Evolutionary conservation across 2,888 invertebrate species (phyloP).

Genomic region (Phalera bucephala): DNA sequence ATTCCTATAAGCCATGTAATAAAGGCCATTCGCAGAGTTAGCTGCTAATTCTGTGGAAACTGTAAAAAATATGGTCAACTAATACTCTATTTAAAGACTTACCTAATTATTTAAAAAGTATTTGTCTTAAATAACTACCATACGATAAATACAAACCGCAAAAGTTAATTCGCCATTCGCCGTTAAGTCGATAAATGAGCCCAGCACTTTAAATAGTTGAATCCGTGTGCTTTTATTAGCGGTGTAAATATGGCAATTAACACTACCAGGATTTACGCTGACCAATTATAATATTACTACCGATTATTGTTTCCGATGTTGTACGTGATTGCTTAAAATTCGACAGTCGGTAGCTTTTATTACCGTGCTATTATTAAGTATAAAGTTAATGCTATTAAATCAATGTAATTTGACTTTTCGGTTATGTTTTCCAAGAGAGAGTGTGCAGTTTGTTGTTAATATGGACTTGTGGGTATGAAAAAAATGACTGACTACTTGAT

Average conservation of each 20-base stretch:
- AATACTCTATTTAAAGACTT: no score
- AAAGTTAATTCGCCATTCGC: neutral
- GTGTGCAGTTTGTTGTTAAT: no score
- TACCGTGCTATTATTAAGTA: constrained; percentile 21
- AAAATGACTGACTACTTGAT: no score
- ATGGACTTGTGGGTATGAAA: no score
- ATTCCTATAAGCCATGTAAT: no score
- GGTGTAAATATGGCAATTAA: constrained; percentile 49
- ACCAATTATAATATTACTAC: constrained; percentile 37
- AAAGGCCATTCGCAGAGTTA: no score
- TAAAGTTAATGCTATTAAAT: constrained; percentile 14
- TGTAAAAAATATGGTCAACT: no score
- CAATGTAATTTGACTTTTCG: constrained; percentile 9
- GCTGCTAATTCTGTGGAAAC: no score
- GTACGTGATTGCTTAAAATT: constrained; percentile 23
- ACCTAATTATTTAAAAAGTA: neutral
- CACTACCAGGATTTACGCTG: constrained; percentile 40
- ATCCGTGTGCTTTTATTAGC: constrained; percentile 47
- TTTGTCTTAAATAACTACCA: neutral
- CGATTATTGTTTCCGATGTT: constrained; percentile 36
- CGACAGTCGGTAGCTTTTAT: constrained; percentile 21
- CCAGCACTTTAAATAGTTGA: neutral
- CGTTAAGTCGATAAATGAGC: neutral
- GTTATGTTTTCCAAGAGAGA: no score
- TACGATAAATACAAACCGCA: neutral